A percentile compares a stretch with the other conserved stretches of the same genome.
Conservation (phyloP, 2,888 invertebrate genomes). For the Acanthosoma haemorrhoidale region DNA sequence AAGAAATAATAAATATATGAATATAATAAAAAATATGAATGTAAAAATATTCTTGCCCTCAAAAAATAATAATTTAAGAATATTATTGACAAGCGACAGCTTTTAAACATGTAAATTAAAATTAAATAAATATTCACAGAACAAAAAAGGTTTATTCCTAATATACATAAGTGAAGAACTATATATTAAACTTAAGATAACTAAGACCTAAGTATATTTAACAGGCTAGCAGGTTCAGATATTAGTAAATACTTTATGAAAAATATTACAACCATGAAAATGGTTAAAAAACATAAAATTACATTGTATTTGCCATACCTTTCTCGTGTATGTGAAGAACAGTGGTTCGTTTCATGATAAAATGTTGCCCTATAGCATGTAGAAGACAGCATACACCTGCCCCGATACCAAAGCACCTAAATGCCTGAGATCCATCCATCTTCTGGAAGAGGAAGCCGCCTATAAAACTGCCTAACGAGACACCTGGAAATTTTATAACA, state of each 20-base stretch:
- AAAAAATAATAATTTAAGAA: no score
- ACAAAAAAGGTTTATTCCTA: background rate
- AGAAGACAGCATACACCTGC: slow-evolving; percentile 57
- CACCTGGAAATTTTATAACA: slow-evolving; percentile 49
- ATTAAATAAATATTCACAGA: background rate
- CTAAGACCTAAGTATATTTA: no score
- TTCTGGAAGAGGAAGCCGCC: slow-evolving; percentile 65
- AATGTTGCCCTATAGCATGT: slow-evolving; percentile 55
- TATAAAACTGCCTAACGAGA: slow-evolving; percentile 70
- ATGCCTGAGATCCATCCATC: slow-evolving; percentile 62
- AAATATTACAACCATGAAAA: no score
- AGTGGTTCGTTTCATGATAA: slow-evolving; percentile 41
- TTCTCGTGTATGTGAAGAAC: slow-evolving; percentile 35
- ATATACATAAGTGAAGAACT: no score
- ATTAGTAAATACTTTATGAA: no score
- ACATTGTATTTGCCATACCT: no score
- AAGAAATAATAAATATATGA: slow-evolving; percentile 8
- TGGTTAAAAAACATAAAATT: no score
- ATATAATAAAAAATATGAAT: background rate
- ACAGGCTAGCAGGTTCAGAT: no score
- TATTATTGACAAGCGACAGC: no score
- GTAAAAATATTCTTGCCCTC: background rate
- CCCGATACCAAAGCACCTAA: slow-evolving; percentile 65
- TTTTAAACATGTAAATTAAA: slow-evolving; percentile 30
- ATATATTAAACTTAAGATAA: no score